Percentiles rank a stretch among this genome's conserved stretches.
phyloP scores from a whole-genome alignment of 2,888 invertebrate genomes.

The Melanostoma mellinum region DNA sequence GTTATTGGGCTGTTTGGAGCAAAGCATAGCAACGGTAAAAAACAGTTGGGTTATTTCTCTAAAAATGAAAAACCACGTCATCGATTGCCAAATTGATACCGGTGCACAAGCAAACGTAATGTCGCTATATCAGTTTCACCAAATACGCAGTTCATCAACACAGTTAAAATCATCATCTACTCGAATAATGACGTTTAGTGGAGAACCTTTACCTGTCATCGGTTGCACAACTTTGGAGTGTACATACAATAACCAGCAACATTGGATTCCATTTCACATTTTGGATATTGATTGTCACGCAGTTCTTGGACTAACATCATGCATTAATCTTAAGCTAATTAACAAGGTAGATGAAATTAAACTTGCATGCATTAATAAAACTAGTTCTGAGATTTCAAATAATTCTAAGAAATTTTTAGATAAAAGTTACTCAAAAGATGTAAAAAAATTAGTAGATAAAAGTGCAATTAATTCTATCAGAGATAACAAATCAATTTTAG shows the following conservation, averaged over 20 bases:
- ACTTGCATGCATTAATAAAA: constrained; percentile 5
- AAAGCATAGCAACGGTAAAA: constrained; percentile 12
- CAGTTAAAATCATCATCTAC: constrained; percentile 25
- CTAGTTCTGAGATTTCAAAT: background rate
- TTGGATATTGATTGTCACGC: constrained; percentile 8
- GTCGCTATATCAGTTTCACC: constrained; percentile 8
- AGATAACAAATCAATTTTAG: too few species aligned
- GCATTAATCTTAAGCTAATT: constrained; percentile 5
- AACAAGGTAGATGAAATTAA: background rate
- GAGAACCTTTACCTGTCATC: constrained; percentile 12
- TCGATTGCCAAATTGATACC: constrained; percentile 26
- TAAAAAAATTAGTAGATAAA: background rate
- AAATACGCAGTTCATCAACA: constrained; percentile 17
- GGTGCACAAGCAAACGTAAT: constrained; percentile 23
- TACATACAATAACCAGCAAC: constrained; percentile 1
- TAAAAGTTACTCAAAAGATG: background rate
- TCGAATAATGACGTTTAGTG: constrained; percentile 18
- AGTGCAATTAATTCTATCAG: too few species aligned
- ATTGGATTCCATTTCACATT: constrained; percentile 16
- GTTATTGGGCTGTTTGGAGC: constrained; percentile 22
- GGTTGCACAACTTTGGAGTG: constrained; percentile 6
- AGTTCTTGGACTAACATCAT: constrained; percentile 12
- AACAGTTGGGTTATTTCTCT: constrained; percentile 7
- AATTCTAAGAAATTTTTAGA: background rate
- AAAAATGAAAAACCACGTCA: constrained; percentile 5